phyloP scores from a whole-genome alignment of 23 tunicate genomes.

The Trididemnum clinides region DNA sequence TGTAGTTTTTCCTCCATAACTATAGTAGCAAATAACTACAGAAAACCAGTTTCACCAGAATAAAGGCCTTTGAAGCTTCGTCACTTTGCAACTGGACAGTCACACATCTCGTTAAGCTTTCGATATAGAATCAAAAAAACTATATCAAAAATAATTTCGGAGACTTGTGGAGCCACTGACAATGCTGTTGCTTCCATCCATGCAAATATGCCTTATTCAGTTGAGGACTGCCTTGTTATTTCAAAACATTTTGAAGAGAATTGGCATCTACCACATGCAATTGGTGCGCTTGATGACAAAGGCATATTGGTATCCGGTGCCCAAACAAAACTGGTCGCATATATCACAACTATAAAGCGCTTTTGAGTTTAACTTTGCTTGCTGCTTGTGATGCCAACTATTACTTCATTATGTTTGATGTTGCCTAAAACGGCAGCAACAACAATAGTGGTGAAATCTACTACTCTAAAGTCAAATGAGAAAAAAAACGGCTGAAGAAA shows the following conservation, averaged over 20 bases:
- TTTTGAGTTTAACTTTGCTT: too few relatives aligned
- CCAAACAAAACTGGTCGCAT: too few relatives aligned
- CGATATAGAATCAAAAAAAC: background rate
- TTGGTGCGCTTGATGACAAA: background rate
- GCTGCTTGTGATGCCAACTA: too few relatives aligned
- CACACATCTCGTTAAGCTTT: background rate
- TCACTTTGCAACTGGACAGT: background rate
- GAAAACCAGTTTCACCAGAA: constrained; percentile 1
- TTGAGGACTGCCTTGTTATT: background rate
- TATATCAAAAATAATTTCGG: background rate
- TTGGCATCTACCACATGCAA: background rate
- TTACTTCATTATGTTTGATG: too few relatives aligned
- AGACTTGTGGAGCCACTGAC: background rate
- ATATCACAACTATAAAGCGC: too few relatives aligned
- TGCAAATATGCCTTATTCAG: background rate
- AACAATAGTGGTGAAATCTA: too few relatives aligned
- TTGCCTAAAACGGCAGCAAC: too few relatives aligned
- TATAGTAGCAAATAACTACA: background rate
- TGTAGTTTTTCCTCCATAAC: background rate
- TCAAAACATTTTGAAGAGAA: background rate
- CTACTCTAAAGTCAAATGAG: too few relatives aligned
- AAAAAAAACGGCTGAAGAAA: too few relatives aligned
- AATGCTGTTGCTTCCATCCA: constrained; percentile 3
- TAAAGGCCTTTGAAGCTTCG: background rate
- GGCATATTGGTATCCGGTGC: background rate